Conservation (phyloP, 2,888 invertebrate genomes). For the Caenorhabditis sulstoni region DNA sequence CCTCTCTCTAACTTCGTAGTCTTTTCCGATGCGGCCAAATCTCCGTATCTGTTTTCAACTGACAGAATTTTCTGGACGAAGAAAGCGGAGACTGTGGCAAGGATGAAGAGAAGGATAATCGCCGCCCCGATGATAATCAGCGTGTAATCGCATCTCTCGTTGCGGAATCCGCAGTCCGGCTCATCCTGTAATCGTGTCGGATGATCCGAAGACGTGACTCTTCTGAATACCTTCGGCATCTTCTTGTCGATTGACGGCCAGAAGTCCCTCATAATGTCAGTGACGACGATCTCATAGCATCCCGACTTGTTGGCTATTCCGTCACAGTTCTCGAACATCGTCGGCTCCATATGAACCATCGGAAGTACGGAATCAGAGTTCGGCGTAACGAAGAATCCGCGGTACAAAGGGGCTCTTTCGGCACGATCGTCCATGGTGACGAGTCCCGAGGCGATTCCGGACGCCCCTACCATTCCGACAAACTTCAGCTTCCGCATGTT, state of each 20-base stretch:
- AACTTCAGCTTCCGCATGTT: conserved; percentile 76
- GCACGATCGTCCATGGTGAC: conserved; percentile 70
- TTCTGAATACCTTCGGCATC: conserved; percentile 64
- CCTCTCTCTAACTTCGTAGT: neutral
- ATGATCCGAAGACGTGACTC: conserved; percentile 2
- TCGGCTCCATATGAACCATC: conserved; percentile 73
- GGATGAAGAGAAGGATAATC: conserved; percentile 66
- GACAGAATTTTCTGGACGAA: conserved; percentile 61
- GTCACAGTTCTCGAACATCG: conserved; percentile 71
- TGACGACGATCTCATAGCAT: conserved; percentile 72
- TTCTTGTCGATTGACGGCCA: conserved; percentile 69
- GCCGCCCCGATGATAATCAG: conserved; percentile 68
- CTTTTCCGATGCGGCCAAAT: neutral
- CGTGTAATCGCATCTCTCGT: conserved; percentile 72
- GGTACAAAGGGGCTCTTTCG: conserved; percentile 68
- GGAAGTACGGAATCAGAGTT: conserved; percentile 67
- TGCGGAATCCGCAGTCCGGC: conserved; percentile 76
- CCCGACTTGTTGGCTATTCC: conserved; percentile 68
- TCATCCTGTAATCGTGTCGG: conserved; percentile 65
- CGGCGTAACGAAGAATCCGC: conserved; percentile 71
- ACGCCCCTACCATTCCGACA: conserved; percentile 68
- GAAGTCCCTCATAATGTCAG: conserved; percentile 71
- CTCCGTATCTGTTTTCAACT: conserved; percentile 4
- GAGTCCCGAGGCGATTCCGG: conserved; percentile 66
- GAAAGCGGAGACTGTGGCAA: conserved; percentile 65